A percentile compares a stretch with the other conserved stretches of the same genome.
phyloP scores from a whole-genome alignment of 2,113 vertebrate genomes.

The Poicephalus gulielmi region DNA sequence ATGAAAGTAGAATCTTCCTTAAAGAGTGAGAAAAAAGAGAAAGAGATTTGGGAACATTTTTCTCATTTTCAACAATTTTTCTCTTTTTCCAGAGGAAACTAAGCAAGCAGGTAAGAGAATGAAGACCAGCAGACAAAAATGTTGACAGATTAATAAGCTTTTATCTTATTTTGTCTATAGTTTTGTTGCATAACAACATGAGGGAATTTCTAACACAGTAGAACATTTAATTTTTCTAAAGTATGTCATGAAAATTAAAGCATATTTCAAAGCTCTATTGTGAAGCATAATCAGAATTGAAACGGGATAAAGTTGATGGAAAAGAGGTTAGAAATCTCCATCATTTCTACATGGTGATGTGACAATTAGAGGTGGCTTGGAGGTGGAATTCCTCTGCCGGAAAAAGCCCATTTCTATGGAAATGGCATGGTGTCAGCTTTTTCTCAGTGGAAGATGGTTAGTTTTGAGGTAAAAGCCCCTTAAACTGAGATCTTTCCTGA shows the following conservation, averaged over 20 bases:
- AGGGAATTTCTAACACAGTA: background rate
- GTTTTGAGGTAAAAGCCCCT: background rate
- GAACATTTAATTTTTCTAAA: background rate
- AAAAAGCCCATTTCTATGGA: background rate
- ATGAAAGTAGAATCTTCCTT: background rate
- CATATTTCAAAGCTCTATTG: background rate
- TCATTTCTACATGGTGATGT: background rate
- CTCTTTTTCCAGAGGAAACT: background rate
- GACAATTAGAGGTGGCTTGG: background rate
- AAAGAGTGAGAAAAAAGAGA: background rate
- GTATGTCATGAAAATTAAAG: background rate
- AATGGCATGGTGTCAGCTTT: fast-evolving
- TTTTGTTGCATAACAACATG: background rate
- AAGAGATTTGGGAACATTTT: background rate
- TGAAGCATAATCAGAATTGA: background rate
- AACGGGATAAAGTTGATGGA: background rate
- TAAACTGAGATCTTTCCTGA: background rate
- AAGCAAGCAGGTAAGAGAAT: background rate
- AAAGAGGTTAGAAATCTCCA: background rate
- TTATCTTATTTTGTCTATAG: background rate
- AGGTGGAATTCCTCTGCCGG: background rate
- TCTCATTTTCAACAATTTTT: background rate
- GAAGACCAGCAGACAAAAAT: background rate
- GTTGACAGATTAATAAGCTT: background rate
- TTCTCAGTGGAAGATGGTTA: background rate